Evolutionary conservation across 30 jellyfish, hydroid and myxozoan species (phyloP).

Genomic region (Aurelia coerulea): DNA sequence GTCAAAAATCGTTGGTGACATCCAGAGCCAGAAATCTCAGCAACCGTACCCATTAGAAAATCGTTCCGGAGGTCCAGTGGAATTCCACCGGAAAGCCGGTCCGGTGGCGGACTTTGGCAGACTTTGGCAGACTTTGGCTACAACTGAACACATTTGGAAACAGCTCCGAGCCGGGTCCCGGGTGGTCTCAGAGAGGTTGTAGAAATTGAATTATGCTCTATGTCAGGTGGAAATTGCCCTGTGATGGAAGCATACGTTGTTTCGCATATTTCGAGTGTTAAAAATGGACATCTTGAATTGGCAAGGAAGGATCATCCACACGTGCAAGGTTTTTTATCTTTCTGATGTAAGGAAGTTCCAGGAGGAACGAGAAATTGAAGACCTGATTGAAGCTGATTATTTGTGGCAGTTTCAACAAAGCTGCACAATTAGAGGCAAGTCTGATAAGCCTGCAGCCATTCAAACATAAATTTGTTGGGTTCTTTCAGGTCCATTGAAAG

Average conservation of each 20-base stretch:
- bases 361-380: constrained; percentile 10
- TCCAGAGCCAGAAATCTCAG: background rate
- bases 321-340: constrained; percentile 5
- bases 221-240: background rate
- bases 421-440: constrained; percentile 18
- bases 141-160: constrained; percentile 11
- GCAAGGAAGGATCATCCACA: constrained; percentile 19
- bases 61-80: too few species aligned
- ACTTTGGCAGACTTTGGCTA: too few species aligned
- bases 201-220: constrained; percentile 7
- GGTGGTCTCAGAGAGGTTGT: constrained; percentile 27
- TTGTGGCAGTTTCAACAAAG: constrained; percentile 27
- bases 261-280: constrained; percentile 2
- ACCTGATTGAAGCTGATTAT: constrained; percentile 38
- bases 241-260: constrained; percentile 35
- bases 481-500: constrained; percentile 28
- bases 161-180: background rate
- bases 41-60: too few species aligned
- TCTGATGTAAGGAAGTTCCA: constrained; percentile 3
- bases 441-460: constrained; percentile 52
- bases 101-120: too few species aligned
- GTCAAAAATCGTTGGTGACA: constrained; percentile 19
- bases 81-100: too few species aligned
- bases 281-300: constrained; percentile 15
- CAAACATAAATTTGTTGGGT: constrained; percentile 22